These are phyloP conservation scores for Eudyptes chrysolophus DNA, from an alignment of 2,113 vertebrate genomes.

Conservation along the genomic window DNA sequence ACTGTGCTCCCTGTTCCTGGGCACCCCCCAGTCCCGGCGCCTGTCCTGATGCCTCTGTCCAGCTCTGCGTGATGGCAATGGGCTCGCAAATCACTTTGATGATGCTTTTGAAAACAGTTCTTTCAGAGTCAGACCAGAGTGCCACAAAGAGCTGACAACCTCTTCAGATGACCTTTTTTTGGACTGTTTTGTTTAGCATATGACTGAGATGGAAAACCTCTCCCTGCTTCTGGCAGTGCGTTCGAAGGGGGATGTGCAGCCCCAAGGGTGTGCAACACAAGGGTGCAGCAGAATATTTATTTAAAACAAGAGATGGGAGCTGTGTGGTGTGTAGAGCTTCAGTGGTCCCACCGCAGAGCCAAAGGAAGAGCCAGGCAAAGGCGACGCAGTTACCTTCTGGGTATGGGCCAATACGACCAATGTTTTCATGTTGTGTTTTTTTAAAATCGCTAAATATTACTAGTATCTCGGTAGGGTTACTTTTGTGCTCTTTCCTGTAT, in stretches of 20 bases:
- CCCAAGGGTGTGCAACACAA: not conserved
- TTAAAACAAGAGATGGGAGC: not conserved
- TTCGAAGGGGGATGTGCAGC: not conserved
- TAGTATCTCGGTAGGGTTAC: not conserved
- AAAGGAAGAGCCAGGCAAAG: not conserved
- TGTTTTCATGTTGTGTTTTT: not conserved
- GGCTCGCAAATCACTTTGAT: not conserved
- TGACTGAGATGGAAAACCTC: not conserved
- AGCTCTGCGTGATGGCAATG: fast-evolving
- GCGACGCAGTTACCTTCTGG: not conserved
- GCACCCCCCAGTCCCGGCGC: fast-evolving
- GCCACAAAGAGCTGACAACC: not conserved
- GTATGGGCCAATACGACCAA: fast-evolving
- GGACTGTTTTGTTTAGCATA: not conserved
- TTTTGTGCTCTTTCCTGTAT: not conserved
- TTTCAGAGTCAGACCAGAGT: not conserved
- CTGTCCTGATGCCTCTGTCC: not conserved
- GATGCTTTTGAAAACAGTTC: not conserved
- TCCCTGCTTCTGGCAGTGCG: not conserved
- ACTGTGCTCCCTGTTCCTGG: not conserved
- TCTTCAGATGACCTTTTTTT: not conserved
- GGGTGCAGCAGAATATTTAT: not conserved
- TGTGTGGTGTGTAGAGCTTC: not conserved
- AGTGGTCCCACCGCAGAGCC: not conserved
- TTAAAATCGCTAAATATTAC: not conserved